A percentile compares a stretch with the other conserved stretches of the same genome.
Evolutionary conservation across 2,797 vertebrate genomes (phyloP).

Genomic region (Morelia viridis): DNA sequence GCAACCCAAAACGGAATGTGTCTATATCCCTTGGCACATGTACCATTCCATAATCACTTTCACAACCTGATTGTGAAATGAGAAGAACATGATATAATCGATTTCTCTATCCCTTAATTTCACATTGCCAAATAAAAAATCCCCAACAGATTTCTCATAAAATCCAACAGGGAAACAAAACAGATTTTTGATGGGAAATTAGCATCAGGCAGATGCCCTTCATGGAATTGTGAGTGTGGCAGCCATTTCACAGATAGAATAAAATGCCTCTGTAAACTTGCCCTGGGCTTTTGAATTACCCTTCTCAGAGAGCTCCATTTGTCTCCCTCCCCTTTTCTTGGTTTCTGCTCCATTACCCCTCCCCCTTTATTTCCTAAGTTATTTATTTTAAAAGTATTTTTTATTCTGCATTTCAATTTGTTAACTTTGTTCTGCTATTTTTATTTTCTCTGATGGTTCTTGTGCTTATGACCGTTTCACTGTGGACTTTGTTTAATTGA

Average conservation of each 20-base stretch:
- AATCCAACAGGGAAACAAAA: background rate
- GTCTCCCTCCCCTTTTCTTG: background rate
- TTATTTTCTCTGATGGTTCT: background rate
- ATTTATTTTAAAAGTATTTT: background rate
- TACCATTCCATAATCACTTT: background rate
- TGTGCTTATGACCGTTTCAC: background rate
- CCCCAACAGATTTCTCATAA: background rate
- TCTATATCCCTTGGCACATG: background rate
- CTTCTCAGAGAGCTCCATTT: background rate
- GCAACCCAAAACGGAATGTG: background rate
- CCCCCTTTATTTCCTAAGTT: background rate
- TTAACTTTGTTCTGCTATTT: background rate
- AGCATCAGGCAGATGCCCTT: background rate
- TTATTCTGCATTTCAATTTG: background rate
- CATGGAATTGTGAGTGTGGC: background rate
- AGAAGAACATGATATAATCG: background rate
- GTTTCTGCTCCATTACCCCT: background rate
- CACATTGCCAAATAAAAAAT: background rate
- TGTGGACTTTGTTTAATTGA: background rate
- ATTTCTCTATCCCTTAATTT: background rate
- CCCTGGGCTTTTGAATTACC: background rate
- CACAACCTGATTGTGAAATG: background rate
- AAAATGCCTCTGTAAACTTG: background rate
- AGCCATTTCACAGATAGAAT: background rate
- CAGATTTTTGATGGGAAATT: background rate